These are phyloP conservation scores for Dascyllus trimaculatus DNA, from an alignment of 2,113 vertebrate genomes.

Conservation along the genomic window DNA sequence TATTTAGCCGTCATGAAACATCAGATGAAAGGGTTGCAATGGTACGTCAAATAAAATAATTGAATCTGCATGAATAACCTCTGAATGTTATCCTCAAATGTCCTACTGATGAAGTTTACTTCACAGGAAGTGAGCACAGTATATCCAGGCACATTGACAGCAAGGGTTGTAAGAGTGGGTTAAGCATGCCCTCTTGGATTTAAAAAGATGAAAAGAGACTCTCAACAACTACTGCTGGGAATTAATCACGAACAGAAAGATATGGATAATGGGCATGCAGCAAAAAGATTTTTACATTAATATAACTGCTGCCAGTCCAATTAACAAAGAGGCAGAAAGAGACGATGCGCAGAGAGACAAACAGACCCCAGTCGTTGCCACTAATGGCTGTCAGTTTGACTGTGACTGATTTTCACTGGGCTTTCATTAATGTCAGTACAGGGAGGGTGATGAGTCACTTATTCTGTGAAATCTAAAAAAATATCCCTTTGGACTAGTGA, in stretches of 20 bases:
- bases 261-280: conserved; percentile 5
- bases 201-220: conserved; percentile 16
- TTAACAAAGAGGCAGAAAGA: neutral
- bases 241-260: conserved; percentile 35
- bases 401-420: conserved; percentile 3
- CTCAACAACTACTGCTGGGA: conserved; percentile 25
- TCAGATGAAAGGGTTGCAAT: conserved; percentile 2
- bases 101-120: conserved; percentile 8
- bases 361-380: conserved; percentile 7
- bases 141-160: conserved; percentile 1
- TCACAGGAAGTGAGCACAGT: conserved; percentile 17
- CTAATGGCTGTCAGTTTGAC: neutral
- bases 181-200: conserved; percentile 17
- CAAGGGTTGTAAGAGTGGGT: conserved; percentile 5
- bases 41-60: neutral
- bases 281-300: conserved; percentile 3
- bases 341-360: conserved; percentile 7
- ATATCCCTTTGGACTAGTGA: no score
- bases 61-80: conserved; percentile 23
- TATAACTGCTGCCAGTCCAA: conserved; percentile 26
- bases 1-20: conserved; percentile 11
- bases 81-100: neutral
- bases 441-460: no score
- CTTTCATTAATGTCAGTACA: neutral
- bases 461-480: no score